Evolutionary conservation across 1,140 invertebrate genomes (phyloP).

Genomic region (Solenopsis invicta): DNA sequence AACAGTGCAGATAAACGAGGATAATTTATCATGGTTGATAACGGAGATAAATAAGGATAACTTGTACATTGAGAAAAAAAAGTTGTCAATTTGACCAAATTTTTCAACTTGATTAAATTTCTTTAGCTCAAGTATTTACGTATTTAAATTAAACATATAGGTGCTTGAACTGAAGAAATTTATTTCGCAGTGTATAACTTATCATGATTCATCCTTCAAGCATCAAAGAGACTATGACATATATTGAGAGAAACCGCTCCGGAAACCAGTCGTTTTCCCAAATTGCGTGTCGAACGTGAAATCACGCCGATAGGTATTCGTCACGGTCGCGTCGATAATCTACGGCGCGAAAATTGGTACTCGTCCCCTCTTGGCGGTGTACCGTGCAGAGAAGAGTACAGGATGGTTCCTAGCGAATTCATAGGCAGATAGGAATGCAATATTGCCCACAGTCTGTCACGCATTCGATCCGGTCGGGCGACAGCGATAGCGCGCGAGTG

Average conservation of each 20-base stretch:
- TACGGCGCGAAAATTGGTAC: constrained; percentile 36
- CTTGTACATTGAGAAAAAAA: no score
- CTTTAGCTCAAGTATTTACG: no score
- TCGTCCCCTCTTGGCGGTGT: constrained; percentile 54
- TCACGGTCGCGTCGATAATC: constrained; percentile 65
- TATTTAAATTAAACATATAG: no score
- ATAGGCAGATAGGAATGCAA: constrained; percentile 81
- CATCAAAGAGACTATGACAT: background rate
- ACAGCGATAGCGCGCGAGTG: constrained; percentile 43
- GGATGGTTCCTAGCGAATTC: constrained; percentile 75
- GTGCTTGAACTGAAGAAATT: no score
- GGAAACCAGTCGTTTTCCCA: constrained; percentile 26
- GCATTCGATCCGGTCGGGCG: constrained; percentile 78
- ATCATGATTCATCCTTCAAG: constrained; percentile 34
- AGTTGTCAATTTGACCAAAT: no score
- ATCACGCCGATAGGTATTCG: constrained; percentile 64
- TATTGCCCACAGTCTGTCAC: constrained; percentile 81
- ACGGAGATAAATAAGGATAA: background rate
- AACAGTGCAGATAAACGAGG: background rate
- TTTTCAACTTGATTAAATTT: no score
- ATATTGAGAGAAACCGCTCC: constrained; percentile 14
- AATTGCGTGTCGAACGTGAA: constrained; percentile 49
- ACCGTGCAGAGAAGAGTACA: background rate
- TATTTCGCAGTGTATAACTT: background rate
- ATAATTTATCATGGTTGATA: no score